Conservation (phyloP, 2,888 invertebrate species). For the Deilephila porcellus region DNA sequence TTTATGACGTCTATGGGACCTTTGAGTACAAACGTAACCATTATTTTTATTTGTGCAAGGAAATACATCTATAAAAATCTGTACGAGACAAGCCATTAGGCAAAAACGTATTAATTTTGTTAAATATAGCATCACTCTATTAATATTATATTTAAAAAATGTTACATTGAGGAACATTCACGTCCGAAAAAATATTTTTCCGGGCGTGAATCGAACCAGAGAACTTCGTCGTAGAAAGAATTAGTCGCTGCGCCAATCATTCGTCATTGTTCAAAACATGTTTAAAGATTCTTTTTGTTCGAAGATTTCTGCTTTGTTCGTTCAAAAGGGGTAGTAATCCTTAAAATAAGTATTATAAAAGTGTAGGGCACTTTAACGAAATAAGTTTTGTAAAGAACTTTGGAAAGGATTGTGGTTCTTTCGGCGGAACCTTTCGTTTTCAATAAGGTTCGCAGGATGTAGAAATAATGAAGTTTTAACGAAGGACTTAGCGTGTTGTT, state of each 20-base stretch:
- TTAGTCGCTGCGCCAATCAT: too few relatives aligned
- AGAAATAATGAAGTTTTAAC: conserved; percentile 59
- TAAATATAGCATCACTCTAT: background rate
- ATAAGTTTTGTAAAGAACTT: conserved; percentile 69
- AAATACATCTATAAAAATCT: conserved; percentile 55
- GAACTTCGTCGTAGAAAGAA: too few relatives aligned
- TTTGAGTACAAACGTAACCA: conserved; percentile 67
- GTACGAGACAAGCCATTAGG: conserved; percentile 51
- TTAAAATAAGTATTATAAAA: conserved; percentile 31
- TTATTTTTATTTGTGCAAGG: conserved; percentile 74
- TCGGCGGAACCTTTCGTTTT: conserved; percentile 47
- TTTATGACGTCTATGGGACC: conserved; percentile 76
- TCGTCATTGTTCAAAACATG: conserved; percentile 2
- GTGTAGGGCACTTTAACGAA: conserved; percentile 49
- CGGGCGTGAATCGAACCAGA: too few relatives aligned
- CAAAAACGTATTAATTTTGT: background rate
- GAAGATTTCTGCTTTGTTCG: background rate
- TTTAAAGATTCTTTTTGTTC: conserved; percentile 33
- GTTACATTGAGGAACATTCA: too few relatives aligned
- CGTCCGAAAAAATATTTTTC: too few relatives aligned
- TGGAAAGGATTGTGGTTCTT: conserved; percentile 64
- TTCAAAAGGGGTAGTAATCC: conserved; percentile 31
- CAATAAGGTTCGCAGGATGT: conserved; percentile 47
- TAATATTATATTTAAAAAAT: too few relatives aligned
- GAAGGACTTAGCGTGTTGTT: conserved; percentile 46